Evolutionary conservation across 2,113 vertebrate species (phyloP).

Genomic region (Hemibagrus wyckioides): DNA sequence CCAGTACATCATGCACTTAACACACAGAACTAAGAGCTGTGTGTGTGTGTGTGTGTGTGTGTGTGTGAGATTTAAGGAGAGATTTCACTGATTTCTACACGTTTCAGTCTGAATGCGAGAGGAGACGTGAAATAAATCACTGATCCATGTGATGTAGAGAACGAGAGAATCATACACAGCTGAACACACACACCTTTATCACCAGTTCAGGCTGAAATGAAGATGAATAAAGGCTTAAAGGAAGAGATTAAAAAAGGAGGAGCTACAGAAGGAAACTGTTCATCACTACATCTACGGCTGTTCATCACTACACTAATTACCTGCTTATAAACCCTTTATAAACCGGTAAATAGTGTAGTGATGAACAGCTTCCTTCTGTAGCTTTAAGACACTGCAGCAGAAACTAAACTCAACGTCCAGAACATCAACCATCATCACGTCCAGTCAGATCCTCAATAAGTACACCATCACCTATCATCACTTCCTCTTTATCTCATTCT

Average conservation of each 20-base stretch:
- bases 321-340: too few relatives aligned
- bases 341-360: too few relatives aligned
- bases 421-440: not conserved
- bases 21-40: not conserved
- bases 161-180: not conserved
- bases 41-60: conserved; percentile 22
- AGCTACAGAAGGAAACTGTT: too few relatives aligned
- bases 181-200: not conserved
- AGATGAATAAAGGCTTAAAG: not conserved
- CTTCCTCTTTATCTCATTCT: not conserved
- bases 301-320: too few relatives aligned
- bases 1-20: conserved; percentile 21
- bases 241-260: not conserved
- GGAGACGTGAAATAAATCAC: not conserved
- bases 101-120: not conserved
- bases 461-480: not conserved
- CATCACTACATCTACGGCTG: too few relatives aligned
- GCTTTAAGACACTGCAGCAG: too few relatives aligned
- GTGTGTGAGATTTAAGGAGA: not conserved
- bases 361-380: too few relatives aligned
- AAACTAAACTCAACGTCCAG: too few relatives aligned
- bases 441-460: not conserved
- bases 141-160: not conserved
- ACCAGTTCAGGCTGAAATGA: not conserved
- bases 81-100: not conserved